A percentile compares a stretch with the other conserved stretches of the same genome.
Evolutionary conservation across 2,888 invertebrate genomes (phyloP).

Genomic region (Rhagophthalmus giganteus): DNA sequence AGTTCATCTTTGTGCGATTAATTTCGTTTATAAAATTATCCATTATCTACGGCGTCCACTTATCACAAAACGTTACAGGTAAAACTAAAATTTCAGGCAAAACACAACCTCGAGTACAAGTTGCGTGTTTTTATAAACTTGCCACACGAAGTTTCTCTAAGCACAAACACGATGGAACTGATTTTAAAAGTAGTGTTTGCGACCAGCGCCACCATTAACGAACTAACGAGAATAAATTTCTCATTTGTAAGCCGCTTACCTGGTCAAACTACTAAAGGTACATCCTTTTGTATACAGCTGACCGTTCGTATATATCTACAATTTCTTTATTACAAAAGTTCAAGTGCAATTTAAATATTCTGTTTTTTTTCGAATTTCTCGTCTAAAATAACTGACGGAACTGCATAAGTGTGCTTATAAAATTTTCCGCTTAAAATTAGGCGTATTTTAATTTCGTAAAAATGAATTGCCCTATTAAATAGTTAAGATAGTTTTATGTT

Average conservation of each 20-base stretch:
- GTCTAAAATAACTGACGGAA: no score
- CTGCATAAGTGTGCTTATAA: no score
- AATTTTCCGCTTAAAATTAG: no score
- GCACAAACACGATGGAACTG: slow-evolving; percentile 39
- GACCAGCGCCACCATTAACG: slow-evolving; percentile 42
- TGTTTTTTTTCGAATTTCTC: neutral
- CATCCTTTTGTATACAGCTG: neutral
- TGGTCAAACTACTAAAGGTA: slow-evolving; percentile 1
- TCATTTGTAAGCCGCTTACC: slow-evolving; percentile 25
- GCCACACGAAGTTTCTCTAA: slow-evolving; percentile 31
- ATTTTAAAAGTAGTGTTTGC: slow-evolving; percentile 41
- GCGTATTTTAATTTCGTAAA: no score
- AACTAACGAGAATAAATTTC: slow-evolving; percentile 35
- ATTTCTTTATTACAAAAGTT: no score
- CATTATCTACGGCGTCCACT: no score
- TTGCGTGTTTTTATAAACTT: slow-evolving; percentile 15
- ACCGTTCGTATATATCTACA: no score
- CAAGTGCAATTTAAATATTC: no score
- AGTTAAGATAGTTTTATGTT: no score
- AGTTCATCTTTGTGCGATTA: no score
- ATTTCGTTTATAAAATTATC: no score
- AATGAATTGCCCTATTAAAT: no score
- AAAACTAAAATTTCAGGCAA: slow-evolving; percentile 7
- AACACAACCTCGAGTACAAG: slow-evolving; percentile 10
- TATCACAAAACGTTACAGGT: neutral